Percentiles rank a stretch among this genome's conserved stretches.
Evolutionary conservation across 2,797 vertebrate genomes (phyloP).

Genomic region (Neomorphus geoffroyi): DNA sequence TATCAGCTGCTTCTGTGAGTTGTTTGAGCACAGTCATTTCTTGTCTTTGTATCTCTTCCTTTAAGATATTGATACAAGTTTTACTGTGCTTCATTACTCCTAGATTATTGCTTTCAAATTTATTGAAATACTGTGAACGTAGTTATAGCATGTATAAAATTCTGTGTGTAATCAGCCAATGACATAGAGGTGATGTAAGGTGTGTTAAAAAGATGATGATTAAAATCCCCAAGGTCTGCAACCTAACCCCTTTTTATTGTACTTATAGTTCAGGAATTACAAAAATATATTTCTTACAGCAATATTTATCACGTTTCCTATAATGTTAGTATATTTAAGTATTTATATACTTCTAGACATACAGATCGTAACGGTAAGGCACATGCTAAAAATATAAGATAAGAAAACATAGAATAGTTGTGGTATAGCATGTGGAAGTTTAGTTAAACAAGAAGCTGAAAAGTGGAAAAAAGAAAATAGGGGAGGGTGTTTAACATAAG

Average conservation of each 20-base stretch:
- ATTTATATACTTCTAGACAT: not conserved
- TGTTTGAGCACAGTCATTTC: not conserved
- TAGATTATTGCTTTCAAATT: not conserved
- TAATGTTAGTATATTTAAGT: not conserved
- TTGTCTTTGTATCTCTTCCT: not conserved
- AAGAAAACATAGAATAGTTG: not conserved
- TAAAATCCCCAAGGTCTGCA: rapidly evolving
- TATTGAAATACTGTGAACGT: not conserved
- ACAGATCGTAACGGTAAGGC: not conserved
- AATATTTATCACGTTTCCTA: not conserved
- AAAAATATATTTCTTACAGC: not conserved
- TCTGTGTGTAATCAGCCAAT: not conserved
- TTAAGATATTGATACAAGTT: not conserved
- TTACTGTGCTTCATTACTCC: not conserved
- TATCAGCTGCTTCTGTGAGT: not conserved
- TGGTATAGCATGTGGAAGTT: not conserved
- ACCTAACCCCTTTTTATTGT: not conserved
- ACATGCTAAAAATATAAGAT: not conserved
- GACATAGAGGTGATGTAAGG: not conserved
- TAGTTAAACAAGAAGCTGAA: not conserved
- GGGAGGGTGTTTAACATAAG: not conserved
- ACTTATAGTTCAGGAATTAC: not conserved
- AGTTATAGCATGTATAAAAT: not conserved
- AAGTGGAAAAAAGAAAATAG: not conserved
- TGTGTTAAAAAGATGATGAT: not conserved